phyloP scores from a whole-genome alignment of 2,113 vertebrate genomes.

The Baryphthengus martii region DNA sequence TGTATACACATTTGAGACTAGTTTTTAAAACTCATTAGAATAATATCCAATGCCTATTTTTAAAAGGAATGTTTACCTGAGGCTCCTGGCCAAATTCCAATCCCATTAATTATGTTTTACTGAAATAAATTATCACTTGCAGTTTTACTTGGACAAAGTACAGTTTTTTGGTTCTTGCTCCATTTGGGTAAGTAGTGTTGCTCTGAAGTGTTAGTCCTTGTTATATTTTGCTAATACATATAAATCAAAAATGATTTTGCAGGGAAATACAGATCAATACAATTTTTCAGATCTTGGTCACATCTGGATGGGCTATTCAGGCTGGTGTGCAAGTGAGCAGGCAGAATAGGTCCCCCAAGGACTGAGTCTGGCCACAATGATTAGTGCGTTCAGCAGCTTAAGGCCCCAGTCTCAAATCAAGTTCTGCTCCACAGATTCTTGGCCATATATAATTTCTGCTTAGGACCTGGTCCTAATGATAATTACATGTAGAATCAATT shows the following conservation, averaged over 20 bases:
- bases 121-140: slow-evolving; percentile 16
- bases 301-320: neutral
- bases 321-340: neutral
- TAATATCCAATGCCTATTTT: slow-evolving; percentile 13
- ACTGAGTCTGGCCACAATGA: neutral
- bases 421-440: neutral
- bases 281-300: neutral
- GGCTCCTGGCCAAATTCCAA: neutral
- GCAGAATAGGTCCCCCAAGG: neutral
- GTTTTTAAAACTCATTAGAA: slow-evolving; percentile 4
- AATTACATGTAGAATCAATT: neutral
- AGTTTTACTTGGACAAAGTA: neutral
- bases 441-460: neutral
- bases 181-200: neutral
- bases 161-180: neutral
- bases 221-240: neutral
- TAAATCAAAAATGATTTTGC: neutral
- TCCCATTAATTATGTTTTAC: neutral
- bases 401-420: neutral
- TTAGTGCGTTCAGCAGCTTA: neutral
- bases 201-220: neutral
- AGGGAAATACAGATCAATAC: neutral
- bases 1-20: neutral
- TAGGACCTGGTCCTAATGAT: neutral
- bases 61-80: slow-evolving; percentile 17